Evolutionary conservation across 2,797 vertebrate species (phyloP), one percentile per base, ranked within the genome.

Genomic region (Gila robusta): DNA sequence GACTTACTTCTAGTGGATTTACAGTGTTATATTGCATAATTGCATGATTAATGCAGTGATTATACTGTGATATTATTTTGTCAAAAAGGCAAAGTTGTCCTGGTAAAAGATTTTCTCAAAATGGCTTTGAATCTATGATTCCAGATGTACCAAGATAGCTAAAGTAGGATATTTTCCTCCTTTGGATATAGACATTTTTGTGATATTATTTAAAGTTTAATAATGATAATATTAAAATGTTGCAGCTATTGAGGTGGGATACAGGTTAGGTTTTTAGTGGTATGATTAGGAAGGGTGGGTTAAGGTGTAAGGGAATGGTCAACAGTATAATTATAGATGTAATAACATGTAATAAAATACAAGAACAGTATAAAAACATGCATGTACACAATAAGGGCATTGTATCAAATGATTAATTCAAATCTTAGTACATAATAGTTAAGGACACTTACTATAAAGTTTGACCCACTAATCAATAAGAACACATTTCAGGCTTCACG

Each of bases 21-120:
- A 54, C 10, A 37, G 7, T 56, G 49, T n/a, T 23, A 23, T 76
- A 23, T 35, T 35, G 19, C 19, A 76, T 28, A 76, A 76, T 35
- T 35, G 35, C 12, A 52, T 56, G 16, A 3, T 69, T 44, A 23
- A 56, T 77, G 23, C 6, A 77, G 0, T 59, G 32, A 5, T n/a
- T n/a, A 23, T 70, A 41, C 52, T 21, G n/a, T 56, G 35, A 10
- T n/a, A 69, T n/a, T 37, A 41, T 52, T 91, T 87, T 92, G 96
- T 94, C 94, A 0, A 96, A 96, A 96, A 96, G 85, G 96, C 95
- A 92, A 96, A 96, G 90, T 96, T 96, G 92, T 96, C 96, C 41
- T 54, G 54, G 19, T 79, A 56, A 74, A 86, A 74, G 32, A 66
- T 64, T 54, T 21, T 17, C 26, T 73, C 59, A 77, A 84, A 66